Evolutionary conservation across 2,888 invertebrate genomes (phyloP).

Genomic region (Disparrhopalites patrizii): DNA sequence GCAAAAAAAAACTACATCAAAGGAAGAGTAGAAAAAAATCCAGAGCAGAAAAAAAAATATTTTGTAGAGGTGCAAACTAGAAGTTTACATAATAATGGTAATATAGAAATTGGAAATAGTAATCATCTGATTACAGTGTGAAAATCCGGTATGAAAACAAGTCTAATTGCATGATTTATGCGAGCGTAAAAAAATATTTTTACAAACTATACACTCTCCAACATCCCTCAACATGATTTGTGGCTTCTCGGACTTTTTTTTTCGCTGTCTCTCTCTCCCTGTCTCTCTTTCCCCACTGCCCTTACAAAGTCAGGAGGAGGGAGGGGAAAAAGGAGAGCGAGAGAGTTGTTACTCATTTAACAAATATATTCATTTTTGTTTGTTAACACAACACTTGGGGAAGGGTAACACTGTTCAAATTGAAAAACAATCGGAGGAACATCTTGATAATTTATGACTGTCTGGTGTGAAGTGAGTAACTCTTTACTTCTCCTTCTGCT

Average conservation of each 20-base stretch:
- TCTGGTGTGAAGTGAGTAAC: too few species aligned
- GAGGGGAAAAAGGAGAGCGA: too few species aligned
- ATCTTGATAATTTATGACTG: background rate
- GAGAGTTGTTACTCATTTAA: background rate
- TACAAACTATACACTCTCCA: background rate
- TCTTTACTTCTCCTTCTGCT: too few species aligned
- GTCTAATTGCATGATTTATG: constrained; percentile 40
- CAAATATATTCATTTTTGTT: background rate
- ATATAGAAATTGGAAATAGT: constrained; percentile 28
- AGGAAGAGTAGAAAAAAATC: too few species aligned
- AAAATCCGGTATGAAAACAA: constrained; percentile 35
- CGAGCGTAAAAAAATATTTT: constrained; percentile 4
- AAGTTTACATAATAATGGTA: too few species aligned
- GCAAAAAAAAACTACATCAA: too few species aligned
- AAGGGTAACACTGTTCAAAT: too few species aligned
- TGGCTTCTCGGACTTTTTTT: background rate
- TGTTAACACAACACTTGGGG: background rate
- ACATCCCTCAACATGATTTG: background rate
- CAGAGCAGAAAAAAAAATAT: too few species aligned
- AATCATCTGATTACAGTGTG: constrained; percentile 40
- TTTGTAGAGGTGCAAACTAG: too few species aligned
- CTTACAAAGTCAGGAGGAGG: too few species aligned
- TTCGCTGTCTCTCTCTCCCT: background rate
- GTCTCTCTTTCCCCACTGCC: too few species aligned
- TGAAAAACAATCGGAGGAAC: background rate